Evolutionary conservation across 2,113 vertebrate species (phyloP).

Genomic region (Sterrhoptilus dennistouni): DNA sequence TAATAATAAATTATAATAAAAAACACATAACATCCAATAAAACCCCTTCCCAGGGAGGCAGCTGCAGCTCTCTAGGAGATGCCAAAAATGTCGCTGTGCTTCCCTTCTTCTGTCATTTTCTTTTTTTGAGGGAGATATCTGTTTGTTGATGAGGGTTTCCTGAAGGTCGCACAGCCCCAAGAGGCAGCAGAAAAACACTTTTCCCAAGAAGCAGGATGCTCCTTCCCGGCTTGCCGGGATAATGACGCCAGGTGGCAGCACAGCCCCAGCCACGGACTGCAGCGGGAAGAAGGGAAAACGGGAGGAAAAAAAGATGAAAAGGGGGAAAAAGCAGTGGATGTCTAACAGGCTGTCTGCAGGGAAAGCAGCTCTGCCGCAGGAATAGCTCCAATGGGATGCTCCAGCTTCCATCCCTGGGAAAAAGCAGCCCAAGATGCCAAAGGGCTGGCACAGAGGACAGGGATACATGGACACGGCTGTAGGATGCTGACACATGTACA

Average conservation of each 20-base stretch:
- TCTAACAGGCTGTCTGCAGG: background rate
- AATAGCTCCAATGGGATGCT: background rate
- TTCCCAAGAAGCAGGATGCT: background rate
- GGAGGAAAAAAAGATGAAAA: fast-evolving
- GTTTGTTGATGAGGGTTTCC: no score
- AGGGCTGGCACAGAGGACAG: fast-evolving
- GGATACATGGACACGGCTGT: fast-evolving
- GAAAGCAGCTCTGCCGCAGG: background rate
- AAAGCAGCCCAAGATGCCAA: background rate
- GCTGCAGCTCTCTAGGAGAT: background rate
- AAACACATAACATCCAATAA: background rate
- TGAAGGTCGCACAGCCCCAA: background rate
- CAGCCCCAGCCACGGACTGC: background rate
- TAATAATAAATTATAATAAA: background rate
- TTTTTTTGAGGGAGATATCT: no score
- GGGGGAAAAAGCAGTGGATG: fast-evolving
- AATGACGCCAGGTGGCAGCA: conserved; percentile 25
- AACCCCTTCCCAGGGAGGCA: background rate
- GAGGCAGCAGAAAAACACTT: fast-evolving
- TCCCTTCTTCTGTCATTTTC: fast-evolving
- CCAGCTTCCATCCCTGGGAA: background rate
- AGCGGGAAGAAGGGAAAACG: fast-evolving
- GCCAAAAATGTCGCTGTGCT: fast-evolving
- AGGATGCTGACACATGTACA: background rate
- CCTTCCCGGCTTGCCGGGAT: background rate